These are phyloP conservation scores for Tryphoninae sp. DNA, from an alignment of 2,888 invertebrate species.

Conservation along the genomic window DNA sequence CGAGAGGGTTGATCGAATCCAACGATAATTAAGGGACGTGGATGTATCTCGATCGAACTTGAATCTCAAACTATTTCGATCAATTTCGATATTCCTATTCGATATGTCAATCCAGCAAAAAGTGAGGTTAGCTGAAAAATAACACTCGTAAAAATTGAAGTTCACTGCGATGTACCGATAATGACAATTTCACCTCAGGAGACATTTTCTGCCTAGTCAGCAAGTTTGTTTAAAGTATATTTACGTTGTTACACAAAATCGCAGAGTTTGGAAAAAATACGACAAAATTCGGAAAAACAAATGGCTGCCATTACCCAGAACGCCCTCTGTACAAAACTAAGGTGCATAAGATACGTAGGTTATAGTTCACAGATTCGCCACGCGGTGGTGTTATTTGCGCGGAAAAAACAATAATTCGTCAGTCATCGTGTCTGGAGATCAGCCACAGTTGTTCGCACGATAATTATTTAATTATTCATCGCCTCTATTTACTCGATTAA, in stretches of 20 bases:
- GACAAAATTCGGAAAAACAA: no score
- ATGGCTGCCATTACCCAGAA: no score
- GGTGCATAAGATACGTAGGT: conserved; percentile 20
- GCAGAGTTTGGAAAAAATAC: no score
- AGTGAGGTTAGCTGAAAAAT: conserved; percentile 9
- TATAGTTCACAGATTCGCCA: not conserved
- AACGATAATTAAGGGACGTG: conserved; percentile 20
- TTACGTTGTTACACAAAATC: no score
- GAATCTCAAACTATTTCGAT: not conserved
- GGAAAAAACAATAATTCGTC: not conserved
- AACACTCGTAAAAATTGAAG: conserved; percentile 20
- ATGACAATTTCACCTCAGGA: no score
- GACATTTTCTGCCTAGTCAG: no score
- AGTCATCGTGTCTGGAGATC: not conserved
- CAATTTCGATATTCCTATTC: conserved; percentile 12
- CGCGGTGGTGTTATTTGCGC: not conserved
- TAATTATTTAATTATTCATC: not conserved
- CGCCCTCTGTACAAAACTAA: not conserved
- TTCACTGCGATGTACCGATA: not conserved
- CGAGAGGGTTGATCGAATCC: conserved; percentile 11
- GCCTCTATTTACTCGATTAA: not conserved
- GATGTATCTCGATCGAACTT: conserved; percentile 22
- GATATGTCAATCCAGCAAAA: not conserved
- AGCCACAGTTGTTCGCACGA: not conserved
- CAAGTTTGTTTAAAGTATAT: no score